These are phyloP conservation scores for Hyles vespertilio DNA, from an alignment of 1,140 invertebrate genomes.

Conservation along the genomic window DNA sequence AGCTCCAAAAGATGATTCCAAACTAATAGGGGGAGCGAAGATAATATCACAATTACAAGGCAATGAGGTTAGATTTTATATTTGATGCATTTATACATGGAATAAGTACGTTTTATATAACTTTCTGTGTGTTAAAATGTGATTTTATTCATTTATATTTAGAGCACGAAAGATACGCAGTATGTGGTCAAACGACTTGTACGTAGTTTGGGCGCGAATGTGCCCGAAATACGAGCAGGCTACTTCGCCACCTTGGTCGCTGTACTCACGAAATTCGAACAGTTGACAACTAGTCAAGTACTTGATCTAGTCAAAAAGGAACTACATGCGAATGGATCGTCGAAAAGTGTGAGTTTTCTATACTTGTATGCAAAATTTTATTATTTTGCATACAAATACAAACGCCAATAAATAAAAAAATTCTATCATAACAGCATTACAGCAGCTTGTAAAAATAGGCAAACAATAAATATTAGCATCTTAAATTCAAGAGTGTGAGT, in stretches of 20 bases:
- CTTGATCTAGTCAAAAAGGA: constrained; percentile 57
- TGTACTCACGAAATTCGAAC: constrained; percentile 39
- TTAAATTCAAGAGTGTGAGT: no score
- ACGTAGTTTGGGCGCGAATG: constrained; percentile 60
- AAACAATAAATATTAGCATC: no score
- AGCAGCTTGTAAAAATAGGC: no score
- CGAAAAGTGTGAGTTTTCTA: constrained; percentile 58
- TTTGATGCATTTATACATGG: background rate
- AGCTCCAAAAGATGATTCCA: constrained; percentile 45
- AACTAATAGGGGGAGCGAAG: constrained; percentile 51
- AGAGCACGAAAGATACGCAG: constrained; percentile 70
- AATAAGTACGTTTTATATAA: constrained; percentile 8
- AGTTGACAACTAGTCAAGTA: constrained; percentile 42
- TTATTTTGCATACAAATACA: no score
- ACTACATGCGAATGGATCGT: constrained; percentile 55
- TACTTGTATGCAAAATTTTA: no score
- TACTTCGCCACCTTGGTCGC: constrained; percentile 57
- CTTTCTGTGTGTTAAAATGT: constrained; percentile 12
- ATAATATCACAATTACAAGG: constrained; percentile 49
- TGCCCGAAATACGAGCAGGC: constrained; percentile 48
- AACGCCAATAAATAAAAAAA: no score
- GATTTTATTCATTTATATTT: constrained; percentile 23
- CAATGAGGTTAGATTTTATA: constrained; percentile 53
- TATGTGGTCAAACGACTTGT: constrained; percentile 60
- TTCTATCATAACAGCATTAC: no score